Evolutionary conservation across 1,140 invertebrate species (phyloP).

Genomic region (Spodoptera frugiperda): DNA sequence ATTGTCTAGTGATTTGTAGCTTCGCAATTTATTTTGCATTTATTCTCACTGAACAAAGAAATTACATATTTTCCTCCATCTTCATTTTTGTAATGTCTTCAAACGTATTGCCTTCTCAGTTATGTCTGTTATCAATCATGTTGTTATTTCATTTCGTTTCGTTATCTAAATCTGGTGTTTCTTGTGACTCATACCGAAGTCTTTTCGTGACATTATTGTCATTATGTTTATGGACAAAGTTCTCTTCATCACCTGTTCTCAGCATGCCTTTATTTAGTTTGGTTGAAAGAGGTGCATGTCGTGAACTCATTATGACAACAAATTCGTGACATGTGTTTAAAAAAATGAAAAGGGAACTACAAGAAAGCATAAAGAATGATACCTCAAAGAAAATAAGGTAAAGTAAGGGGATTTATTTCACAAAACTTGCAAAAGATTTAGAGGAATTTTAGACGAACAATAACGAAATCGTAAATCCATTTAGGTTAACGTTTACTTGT

Average conservation of each 20-base stretch:
- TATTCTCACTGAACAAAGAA: not conserved
- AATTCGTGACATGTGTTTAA: conserved; percentile 1
- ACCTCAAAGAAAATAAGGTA: too few species aligned
- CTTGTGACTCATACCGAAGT: not conserved
- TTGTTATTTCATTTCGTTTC: not conserved
- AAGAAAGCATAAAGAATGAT: not conserved
- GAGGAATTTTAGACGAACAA: too few species aligned
- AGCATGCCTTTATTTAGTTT: too few species aligned
- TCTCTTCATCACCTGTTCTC: too few species aligned
- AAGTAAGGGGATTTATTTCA: too few species aligned
- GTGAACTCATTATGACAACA: not conserved
- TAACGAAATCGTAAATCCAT: too few species aligned
- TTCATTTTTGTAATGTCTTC: not conserved
- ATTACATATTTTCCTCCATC: conserved; percentile 2
- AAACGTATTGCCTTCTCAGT: not conserved
- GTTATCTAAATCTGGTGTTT: conserved; percentile 2
- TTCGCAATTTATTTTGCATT: conserved; percentile 31
- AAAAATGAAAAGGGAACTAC: not conserved
- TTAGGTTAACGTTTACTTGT: too few species aligned
- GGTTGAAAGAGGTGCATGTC: not conserved
- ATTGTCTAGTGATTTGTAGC: conserved; percentile 29
- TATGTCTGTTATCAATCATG: conserved; percentile 4
- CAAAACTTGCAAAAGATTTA: too few species aligned
- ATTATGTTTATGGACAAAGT: not conserved
- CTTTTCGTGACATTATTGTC: not conserved